Percentiles rank a stretch among this genome's conserved stretches.
These are phyloP conservation scores for Eupithecia inturbata DNA, from an alignment of 2,888 invertebrate genomes.

Conservation along the genomic window DNA sequence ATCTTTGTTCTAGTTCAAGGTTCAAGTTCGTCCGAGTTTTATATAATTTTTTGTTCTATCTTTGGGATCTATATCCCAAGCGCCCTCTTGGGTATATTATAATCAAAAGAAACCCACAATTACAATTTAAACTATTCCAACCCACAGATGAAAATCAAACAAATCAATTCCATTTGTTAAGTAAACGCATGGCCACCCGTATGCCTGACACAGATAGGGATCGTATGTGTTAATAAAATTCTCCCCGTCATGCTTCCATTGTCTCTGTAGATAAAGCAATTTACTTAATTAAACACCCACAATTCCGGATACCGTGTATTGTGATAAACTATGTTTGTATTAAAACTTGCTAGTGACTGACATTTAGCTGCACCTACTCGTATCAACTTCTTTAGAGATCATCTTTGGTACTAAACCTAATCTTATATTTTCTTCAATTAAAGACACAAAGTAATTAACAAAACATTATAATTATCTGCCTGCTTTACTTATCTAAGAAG, in stretches of 20 bases:
- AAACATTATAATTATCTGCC: too few species aligned
- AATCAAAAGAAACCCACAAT: constrained; percentile 14
- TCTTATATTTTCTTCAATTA: too few species aligned
- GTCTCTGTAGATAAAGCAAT: constrained; percentile 82
- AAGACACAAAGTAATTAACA: background rate
- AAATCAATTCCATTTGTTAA: constrained; percentile 81
- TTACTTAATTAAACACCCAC: constrained; percentile 81
- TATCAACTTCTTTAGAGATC: background rate
- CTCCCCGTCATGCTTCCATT: constrained; percentile 72
- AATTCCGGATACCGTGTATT: constrained; percentile 56
- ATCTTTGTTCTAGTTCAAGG: background rate
- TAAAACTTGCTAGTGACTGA: background rate
- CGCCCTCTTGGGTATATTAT: background rate
- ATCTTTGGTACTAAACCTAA: too few species aligned
- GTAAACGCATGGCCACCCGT: constrained; percentile 75
- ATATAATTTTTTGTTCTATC: background rate
- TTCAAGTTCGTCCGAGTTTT: background rate
- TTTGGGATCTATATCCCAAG: background rate
- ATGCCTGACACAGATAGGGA: constrained; percentile 67
- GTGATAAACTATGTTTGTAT: constrained; percentile 51
- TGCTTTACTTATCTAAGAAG: too few species aligned
- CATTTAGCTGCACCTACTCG: background rate
- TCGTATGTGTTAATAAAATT: constrained; percentile 72
- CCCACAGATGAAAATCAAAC: constrained; percentile 72
- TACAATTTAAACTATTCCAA: constrained; percentile 47